Percentiles rank a stretch among this genome's conserved stretches.
Evolutionary conservation across 1,140 invertebrate species (phyloP).

Genomic region (Gonatopus flavifemur): DNA sequence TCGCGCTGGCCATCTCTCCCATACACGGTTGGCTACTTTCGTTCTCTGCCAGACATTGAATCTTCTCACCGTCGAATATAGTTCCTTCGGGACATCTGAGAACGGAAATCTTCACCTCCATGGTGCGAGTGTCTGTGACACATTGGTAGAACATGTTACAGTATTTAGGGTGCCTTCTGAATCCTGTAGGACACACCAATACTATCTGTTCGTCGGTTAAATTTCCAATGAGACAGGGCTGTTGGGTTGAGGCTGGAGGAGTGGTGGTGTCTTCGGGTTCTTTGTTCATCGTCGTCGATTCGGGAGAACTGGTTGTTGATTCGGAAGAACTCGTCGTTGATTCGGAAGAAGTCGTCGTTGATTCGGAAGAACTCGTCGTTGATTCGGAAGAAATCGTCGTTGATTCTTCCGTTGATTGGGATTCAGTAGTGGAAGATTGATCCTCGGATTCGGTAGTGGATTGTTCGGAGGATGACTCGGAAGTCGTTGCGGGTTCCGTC

Average conservation of each 20-base stretch:
- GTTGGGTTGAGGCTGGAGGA: background rate
- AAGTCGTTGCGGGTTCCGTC: conserved; percentile 24
- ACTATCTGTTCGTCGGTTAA: conserved; percentile 66
- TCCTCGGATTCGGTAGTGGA: conserved; percentile 18
- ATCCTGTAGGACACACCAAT: conserved; percentile 77
- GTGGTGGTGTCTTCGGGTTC: conserved; percentile 6
- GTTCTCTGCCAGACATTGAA: conserved; percentile 68
- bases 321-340: conserved; percentile 19
- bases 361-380: conserved; percentile 5
- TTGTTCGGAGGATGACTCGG: conserved; percentile 16
- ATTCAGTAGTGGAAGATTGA: conserved; percentile 14
- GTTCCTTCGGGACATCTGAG: conserved; percentile 76
- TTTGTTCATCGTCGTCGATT: conserved; percentile 13
- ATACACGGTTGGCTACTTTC: conserved; percentile 62
- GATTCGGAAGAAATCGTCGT: conserved; percentile 13
- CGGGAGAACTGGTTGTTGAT: conserved; percentile 27
- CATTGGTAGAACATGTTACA: conserved; percentile 86
- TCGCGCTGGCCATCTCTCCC: conserved; percentile 57
- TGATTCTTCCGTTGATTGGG: conserved; percentile 8
- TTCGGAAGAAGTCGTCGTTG: conserved; percentile 2
- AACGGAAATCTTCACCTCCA: conserved; percentile 71
- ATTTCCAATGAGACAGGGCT: conserved; percentile 42
- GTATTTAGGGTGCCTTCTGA: conserved; percentile 78
- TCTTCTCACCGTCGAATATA: conserved; percentile 72
- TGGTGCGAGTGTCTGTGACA: conserved; percentile 63